Percentiles rank a stretch among this genome's conserved stretches.
Conservation (phyloP, 2,797 vertebrate species). For the Oreonectes daqikongensis region DNA sequence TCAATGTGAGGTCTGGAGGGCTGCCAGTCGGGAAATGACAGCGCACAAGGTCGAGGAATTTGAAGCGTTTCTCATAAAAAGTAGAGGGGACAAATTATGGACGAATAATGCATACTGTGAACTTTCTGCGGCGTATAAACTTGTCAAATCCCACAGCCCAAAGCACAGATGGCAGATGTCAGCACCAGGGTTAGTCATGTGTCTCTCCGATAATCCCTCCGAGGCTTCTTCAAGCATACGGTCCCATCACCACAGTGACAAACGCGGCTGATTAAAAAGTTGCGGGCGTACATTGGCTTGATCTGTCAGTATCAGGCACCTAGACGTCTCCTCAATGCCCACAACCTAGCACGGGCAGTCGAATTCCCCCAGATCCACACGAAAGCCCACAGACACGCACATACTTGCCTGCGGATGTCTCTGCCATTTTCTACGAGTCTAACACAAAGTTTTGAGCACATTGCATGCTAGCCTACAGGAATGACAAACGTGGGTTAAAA, state of each 20-base stretch:
- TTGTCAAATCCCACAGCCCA: conserved; percentile 32
- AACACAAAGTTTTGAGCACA: not conserved
- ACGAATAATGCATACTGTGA: conserved; percentile 13
- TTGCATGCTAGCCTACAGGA: not conserved
- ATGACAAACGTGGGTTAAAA: not conserved
- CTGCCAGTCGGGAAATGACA: conserved; percentile 22
- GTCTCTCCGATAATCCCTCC: conserved; percentile 13
- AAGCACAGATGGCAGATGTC: conserved; percentile 31
- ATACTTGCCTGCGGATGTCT: not conserved
- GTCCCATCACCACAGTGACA: conserved; percentile 31
- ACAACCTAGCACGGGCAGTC: not conserved
- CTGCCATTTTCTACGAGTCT: not conserved
- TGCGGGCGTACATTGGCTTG: conserved; percentile 15
- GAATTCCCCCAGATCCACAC: not conserved
- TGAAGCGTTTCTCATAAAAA: not conserved
- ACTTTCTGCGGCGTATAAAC: conserved; percentile 23
- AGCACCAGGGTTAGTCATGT: conserved; percentile 36
- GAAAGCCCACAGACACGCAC: not conserved
- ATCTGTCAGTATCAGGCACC: conserved; percentile 5
- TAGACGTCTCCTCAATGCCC: conserved; percentile 2
- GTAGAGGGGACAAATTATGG: not conserved
- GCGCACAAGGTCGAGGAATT: conserved; percentile 21
- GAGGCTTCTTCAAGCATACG: conserved; percentile 24
- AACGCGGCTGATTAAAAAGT: conserved; percentile 35
- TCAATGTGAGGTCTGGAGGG: conserved; percentile 34